A percentile compares a stretch with the other conserved stretches of the same genome.
Evolutionary conservation across 2,797 vertebrate genomes (phyloP).

Genomic region (Choloepus didactylus): DNA sequence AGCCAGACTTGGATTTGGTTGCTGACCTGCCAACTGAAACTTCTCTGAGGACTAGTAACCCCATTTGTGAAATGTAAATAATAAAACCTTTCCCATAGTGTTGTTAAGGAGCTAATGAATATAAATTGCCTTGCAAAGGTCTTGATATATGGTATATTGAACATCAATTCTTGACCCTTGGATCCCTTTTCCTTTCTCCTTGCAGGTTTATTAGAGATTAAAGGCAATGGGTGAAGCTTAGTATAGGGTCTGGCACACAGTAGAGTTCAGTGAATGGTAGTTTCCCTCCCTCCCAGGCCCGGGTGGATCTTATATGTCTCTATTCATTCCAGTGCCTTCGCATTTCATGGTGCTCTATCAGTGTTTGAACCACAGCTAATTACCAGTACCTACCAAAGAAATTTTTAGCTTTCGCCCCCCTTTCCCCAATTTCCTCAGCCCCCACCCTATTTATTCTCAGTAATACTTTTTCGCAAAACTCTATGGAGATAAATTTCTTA

Average conservation of each 20-base stretch:
- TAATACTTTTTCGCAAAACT: slow-evolving; percentile 15
- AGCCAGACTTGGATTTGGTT: not conserved
- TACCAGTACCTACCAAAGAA: not conserved
- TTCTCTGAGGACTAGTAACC: not conserved
- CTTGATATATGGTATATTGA: not conserved
- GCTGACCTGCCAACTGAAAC: not conserved
- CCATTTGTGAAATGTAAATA: not conserved
- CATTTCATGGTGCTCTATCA: not conserved
- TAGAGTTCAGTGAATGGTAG: not conserved
- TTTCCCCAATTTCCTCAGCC: not conserved
- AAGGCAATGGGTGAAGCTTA: not conserved
- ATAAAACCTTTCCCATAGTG: not conserved
- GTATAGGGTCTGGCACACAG: not conserved
- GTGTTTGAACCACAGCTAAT: slow-evolving; percentile 5
- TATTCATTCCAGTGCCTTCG: not conserved
- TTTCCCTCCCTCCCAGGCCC: not conserved
- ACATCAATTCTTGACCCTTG: not conserved
- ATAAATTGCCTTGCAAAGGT: not conserved
- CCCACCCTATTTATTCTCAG: not conserved
- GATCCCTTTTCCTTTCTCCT: not conserved
- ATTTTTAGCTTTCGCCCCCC: not conserved
- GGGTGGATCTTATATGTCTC: not conserved
- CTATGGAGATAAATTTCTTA: not conserved
- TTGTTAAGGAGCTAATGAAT: not conserved
- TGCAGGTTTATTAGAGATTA: not conserved